phyloP scores from a whole-genome alignment of 23 tunicate species.

The Trididemnum clinides region DNA sequence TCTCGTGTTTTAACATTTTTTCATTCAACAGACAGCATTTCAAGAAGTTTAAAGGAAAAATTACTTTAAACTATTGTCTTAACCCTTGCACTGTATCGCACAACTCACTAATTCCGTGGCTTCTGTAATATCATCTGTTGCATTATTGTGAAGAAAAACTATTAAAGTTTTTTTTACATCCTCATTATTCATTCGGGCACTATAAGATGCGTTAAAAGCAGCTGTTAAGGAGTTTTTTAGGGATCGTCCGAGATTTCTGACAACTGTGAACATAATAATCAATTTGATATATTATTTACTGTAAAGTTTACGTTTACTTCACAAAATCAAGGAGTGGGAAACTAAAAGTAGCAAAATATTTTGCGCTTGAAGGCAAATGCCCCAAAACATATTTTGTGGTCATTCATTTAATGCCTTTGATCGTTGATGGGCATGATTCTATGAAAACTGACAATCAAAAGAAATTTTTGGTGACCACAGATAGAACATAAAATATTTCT shows the following conservation, averaged over 20 bases:
- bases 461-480: too few relatives aligned
- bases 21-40: not conserved
- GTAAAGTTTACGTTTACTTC: too few relatives aligned
- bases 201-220: not conserved
- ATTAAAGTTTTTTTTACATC: not conserved
- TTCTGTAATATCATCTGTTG: not conserved
- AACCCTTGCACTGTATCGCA: not conserved
- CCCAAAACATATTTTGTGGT: too few relatives aligned
- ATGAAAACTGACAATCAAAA: too few relatives aligned
- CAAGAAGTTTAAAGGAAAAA: not conserved
- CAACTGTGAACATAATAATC: not conserved
- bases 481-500: too few relatives aligned
- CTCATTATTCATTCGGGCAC: not conserved
- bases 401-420: too few relatives aligned
- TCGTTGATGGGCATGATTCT: too few relatives aligned
- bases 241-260: not conserved
- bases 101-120: not conserved
- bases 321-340: too few relatives aligned
- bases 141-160: not conserved
- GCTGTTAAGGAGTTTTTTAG: not conserved
- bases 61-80: not conserved
- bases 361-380: too few relatives aligned
- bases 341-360: too few relatives aligned
- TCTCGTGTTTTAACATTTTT: not conserved
- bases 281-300: too few relatives aligned